Conservation (phyloP, 1,140 invertebrate species). For the Epicauta chinensis region DNA sequence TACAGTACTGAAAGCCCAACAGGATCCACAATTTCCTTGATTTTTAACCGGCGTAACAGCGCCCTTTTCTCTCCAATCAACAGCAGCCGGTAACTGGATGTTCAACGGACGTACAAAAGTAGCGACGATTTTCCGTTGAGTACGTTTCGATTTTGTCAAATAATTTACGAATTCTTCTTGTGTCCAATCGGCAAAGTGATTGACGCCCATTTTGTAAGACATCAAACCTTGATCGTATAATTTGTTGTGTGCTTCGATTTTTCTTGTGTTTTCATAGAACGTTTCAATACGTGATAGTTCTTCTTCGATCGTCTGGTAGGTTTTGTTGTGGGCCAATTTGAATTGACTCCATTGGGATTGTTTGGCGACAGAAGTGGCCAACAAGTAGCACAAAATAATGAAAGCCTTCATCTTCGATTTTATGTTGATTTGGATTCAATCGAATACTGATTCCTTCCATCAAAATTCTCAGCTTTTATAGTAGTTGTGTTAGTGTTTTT, state of each 20-base stretch:
- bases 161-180: not conserved
- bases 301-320: not conserved
- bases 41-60: conserved; percentile 5
- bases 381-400: too few species aligned
- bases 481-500: too few species aligned
- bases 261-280: not conserved
- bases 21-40: conserved; percentile 8
- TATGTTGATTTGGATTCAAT: too few species aligned
- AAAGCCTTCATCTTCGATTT: too few species aligned
- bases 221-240: conserved; percentile 1
- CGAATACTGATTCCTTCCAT: too few species aligned
- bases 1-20: conserved; percentile 10
- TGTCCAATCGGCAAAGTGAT: conserved; percentile 3
- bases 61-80: conserved; percentile 3
- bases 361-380: too few species aligned
- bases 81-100: not conserved
- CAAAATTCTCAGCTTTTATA: too few species aligned
- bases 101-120: too few species aligned
- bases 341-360: not conserved
- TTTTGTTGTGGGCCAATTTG: not conserved
- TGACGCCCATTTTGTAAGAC: conserved; percentile 4
- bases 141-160: not conserved
- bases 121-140: not conserved
- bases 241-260: conserved; percentile 7
- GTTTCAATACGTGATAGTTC: conserved; percentile 1